A percentile compares a stretch with the other conserved stretches of the same genome.
phyloP scores from a whole-genome alignment of 1,140 invertebrate genomes.

The Trichoplusia ni region DNA sequence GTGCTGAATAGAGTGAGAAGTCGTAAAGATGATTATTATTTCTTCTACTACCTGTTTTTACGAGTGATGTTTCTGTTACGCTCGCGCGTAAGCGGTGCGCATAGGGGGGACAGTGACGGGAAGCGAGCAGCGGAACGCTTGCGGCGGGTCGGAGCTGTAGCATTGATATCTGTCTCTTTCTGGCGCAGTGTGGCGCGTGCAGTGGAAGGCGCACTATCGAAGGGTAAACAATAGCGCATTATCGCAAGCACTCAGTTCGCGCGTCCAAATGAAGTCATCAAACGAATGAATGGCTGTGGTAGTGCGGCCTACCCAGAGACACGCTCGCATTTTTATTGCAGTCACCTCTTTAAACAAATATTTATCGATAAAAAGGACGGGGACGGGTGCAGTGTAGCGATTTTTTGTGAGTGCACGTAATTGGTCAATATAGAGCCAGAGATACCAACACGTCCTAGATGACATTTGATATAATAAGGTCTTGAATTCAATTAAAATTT shows the following conservation, averaged over 20 bases:
- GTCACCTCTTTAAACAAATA: constrained; percentile 73
- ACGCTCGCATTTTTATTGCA: constrained; percentile 76
- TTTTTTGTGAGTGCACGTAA: constrained; percentile 50
- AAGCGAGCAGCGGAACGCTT: constrained; percentile 52
- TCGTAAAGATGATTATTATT: constrained; percentile 83
- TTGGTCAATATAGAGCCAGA: constrained; percentile 39
- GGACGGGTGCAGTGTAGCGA: constrained; percentile 27
- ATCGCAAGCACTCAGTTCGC: constrained; percentile 71
- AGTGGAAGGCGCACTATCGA: constrained; percentile 73
- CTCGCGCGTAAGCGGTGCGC: constrained; percentile 37
- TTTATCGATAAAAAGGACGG: constrained; percentile 59
- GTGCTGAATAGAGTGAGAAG: constrained; percentile 83
- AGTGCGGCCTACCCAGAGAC: constrained; percentile 65
- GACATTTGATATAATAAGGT: background rate
- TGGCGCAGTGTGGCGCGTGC: constrained; percentile 68
- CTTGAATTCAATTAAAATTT: background rate
- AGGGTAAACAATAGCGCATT: constrained; percentile 81
- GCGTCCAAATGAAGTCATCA: constrained; percentile 80
- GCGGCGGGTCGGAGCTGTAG: constrained; percentile 47
- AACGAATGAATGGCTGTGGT: constrained; percentile 74
- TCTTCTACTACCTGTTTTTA: constrained; percentile 83
- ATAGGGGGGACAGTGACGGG: constrained; percentile 56
- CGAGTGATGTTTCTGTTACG: constrained; percentile 60
- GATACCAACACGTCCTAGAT: constrained; percentile 13
- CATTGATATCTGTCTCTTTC: constrained; percentile 65